Conservation (phyloP, 2,888 invertebrate species). For the Apodemia duryi region DNA sequence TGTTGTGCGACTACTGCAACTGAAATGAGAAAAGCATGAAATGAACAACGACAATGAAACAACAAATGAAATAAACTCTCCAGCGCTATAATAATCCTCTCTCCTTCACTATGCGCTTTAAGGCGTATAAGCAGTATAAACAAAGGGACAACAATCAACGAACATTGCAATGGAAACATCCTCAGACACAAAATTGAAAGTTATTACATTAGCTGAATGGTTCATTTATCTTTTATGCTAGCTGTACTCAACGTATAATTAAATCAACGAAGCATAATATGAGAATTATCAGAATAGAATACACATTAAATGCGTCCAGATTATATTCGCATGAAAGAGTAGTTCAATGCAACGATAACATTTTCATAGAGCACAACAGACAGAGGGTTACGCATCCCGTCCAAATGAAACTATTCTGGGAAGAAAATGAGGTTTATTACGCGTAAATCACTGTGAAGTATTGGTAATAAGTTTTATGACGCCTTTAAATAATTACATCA, state of each 20-base stretch:
- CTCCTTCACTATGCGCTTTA: too few species aligned
- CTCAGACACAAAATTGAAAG: too few species aligned
- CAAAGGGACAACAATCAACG: too few species aligned
- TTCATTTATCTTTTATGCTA: background rate
- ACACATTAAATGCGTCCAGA: background rate
- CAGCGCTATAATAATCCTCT: too few species aligned
- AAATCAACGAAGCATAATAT: conserved; percentile 1
- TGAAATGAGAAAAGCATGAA: too few species aligned
- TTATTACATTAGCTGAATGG: too few species aligned
- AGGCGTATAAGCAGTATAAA: too few species aligned
- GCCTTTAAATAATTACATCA: background rate
- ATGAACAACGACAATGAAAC: too few species aligned
- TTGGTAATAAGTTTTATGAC: conserved; percentile 8
- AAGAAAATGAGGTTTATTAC: conserved; percentile 11
- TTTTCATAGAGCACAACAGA: background rate
- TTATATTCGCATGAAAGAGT: background rate
- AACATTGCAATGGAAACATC: too few species aligned
- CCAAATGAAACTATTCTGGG: conserved; percentile 5
- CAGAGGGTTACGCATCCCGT: background rate
- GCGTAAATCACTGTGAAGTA: conserved; percentile 6
- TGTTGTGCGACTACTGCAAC: too few species aligned
- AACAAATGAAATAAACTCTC: too few species aligned
- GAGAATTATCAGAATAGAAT: conserved; percentile 11
- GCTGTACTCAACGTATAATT: background rate
- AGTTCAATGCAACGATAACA: background rate